Percentiles rank a stretch among this genome's conserved stretches.
Evolutionary conservation across 2,888 invertebrate genomes (phyloP).

Genomic region (Apodemia hepburni): DNA sequence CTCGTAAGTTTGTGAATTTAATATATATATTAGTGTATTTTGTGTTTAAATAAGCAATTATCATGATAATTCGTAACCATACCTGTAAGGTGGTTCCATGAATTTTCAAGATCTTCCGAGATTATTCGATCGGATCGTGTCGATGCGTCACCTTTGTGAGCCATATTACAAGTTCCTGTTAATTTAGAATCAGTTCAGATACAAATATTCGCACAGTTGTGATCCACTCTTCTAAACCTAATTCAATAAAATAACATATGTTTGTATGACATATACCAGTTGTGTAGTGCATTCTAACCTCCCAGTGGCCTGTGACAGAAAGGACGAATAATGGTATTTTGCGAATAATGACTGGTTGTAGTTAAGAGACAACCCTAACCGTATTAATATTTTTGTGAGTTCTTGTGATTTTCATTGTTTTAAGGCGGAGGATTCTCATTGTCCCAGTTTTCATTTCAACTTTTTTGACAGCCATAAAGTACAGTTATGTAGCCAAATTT

Average conservation of each 20-base stretch:
- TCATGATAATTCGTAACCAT: slow-evolving; percentile 30
- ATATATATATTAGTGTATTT: slow-evolving; percentile 53
- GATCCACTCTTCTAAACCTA: not conserved
- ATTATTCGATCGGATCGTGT: slow-evolving; percentile 74
- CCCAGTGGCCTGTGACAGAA: slow-evolving; percentile 30
- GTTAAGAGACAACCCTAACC: not conserved
- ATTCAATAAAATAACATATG: slow-evolving; percentile 16
- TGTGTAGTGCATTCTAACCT: slow-evolving; percentile 54
- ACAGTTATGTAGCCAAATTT: slow-evolving; percentile 8
- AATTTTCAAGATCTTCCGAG: slow-evolving; percentile 44
- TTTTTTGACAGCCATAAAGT: slow-evolving; percentile 6
- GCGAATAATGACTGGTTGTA: slow-evolving; percentile 25
- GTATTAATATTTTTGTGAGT: not conserved
- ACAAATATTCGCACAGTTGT: slow-evolving; percentile 11
- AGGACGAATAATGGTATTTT: slow-evolving; percentile 30
- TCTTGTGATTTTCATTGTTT: not conserved
- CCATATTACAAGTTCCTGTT: slow-evolving; percentile 68
- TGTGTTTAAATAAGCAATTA: slow-evolving; percentile 40
- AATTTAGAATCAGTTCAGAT: slow-evolving; percentile 39
- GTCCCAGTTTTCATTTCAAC: not conserved
- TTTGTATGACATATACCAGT: slow-evolving; percentile 25
- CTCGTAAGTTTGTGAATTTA: slow-evolving; percentile 75
- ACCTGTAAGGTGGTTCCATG: slow-evolving; percentile 31
- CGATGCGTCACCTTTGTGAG: slow-evolving; percentile 79
- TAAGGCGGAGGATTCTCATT: slow-evolving; percentile 1